Percentiles rank a stretch among this genome's conserved stretches.
These are phyloP conservation scores for Amphipyra tragopoginis DNA, from an alignment of 2,888 invertebrate species.

Conservation along the genomic window DNA sequence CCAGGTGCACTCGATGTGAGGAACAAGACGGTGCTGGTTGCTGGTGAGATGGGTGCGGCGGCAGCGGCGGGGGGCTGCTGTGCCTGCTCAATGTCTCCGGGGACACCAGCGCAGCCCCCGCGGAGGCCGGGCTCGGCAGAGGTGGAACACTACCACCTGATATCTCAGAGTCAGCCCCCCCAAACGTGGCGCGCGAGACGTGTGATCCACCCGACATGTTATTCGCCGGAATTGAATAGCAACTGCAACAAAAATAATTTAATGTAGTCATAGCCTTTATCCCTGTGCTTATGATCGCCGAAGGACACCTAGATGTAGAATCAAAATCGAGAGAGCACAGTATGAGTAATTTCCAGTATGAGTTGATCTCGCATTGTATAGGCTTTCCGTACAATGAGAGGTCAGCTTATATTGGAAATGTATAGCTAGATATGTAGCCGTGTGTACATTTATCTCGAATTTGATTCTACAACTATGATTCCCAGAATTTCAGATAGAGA, in stretches of 20 bases:
- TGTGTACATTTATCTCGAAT: no score
- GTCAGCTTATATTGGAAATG: no score
- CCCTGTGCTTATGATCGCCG: no score
- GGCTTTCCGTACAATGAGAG: no score
- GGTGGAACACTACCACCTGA: conserved; percentile 89
- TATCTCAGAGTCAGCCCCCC: conserved; percentile 83
- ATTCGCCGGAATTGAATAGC: conserved; percentile 91
- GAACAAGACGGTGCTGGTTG: conserved; percentile 88
- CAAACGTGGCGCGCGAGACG: conserved; percentile 88
- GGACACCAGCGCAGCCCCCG: conserved; percentile 93
- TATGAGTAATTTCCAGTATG: no score
- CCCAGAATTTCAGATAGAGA: no score
- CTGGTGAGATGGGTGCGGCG: conserved; percentile 88
- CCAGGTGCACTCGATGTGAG: conserved; percentile 89
- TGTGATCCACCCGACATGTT: conserved; percentile 91
- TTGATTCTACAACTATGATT: no score
- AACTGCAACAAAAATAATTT: conserved; percentile 77
- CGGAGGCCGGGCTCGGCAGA: conserved; percentile 93
- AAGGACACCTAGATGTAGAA: no score
- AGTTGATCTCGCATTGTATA: no score
- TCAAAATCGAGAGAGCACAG: no score
- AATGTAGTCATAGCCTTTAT: no score
- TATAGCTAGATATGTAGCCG: no score
- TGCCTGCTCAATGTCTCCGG: conserved; percentile 93
- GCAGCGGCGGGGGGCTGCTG: conserved; percentile 89